Percentiles rank a stretch among this genome's conserved stretches.
phyloP scores from a whole-genome alignment of 2,113 vertebrate species.

The Bubo bubo region DNA sequence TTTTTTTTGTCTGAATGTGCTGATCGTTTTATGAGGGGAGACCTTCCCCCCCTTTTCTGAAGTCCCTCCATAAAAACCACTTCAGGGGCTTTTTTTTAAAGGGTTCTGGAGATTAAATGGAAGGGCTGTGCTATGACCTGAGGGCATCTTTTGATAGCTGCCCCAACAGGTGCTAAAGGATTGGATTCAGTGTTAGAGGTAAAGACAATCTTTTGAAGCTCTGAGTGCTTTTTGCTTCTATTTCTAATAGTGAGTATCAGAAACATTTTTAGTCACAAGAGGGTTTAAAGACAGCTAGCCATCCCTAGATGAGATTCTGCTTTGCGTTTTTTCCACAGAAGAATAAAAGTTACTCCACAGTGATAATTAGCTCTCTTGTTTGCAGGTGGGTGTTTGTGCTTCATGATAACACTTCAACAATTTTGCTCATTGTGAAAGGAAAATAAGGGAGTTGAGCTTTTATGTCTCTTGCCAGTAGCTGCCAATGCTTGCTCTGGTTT shows the following conservation, averaged over 20 bases:
- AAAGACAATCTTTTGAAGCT: constrained; percentile 13
- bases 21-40: neutral
- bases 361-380: neutral
- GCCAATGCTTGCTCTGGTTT: neutral
- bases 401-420: neutral
- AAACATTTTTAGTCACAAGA: neutral
- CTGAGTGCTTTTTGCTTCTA: neutral
- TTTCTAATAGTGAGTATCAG: neutral
- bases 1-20: neutral
- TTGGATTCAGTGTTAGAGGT: neutral
- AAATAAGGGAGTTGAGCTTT: neutral
- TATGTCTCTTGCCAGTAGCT: neutral
- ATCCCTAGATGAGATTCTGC: neutral
- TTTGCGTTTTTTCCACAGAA: constrained; percentile 12
- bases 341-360: neutral
- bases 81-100: neutral
- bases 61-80: neutral
- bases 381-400: neutral
- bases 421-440: neutral
- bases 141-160: constrained; percentile 37
- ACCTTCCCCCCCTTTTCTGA: neutral
- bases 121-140: constrained; percentile 16
- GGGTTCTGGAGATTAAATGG: constrained; percentile 15
- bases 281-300: neutral
- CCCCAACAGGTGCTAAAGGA: constrained; percentile 6